Evolutionary conservation across 2,888 invertebrate species (phyloP).

Genomic region (Meghimatium bilineatum): DNA sequence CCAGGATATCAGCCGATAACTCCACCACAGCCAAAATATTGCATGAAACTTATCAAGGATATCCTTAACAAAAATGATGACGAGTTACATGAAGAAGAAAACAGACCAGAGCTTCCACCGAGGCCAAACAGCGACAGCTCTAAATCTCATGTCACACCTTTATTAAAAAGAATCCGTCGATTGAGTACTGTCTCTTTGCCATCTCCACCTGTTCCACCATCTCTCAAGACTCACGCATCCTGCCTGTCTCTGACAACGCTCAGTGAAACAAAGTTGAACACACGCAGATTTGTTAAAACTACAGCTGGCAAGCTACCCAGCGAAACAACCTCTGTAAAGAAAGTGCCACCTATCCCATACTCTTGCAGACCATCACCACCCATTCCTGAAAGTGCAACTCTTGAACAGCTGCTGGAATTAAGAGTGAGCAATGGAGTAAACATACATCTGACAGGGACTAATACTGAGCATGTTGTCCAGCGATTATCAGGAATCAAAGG

Average conservation of each 20-base stretch:
- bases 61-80: neutral
- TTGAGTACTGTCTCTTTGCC: neutral
- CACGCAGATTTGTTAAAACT: neutral
- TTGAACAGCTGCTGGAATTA: neutral
- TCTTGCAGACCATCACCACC: neutral
- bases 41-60: neutral
- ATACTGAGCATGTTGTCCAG: neutral
- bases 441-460: neutral
- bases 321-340: neutral
- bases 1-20: neutral
- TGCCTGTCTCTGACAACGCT: neutral
- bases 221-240: neutral
- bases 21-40: neutral
- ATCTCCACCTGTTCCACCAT: neutral
- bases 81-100: neutral
- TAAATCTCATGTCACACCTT: neutral
- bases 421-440: neutral
- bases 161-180: neutral
- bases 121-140: slow-evolving; percentile 5
- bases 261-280: neutral
- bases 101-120: neutral
- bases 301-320: neutral
- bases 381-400: neutral
- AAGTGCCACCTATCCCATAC: slow-evolving; percentile 6
- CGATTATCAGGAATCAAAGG: neutral